These are phyloP conservation scores for Pangasianodon hypophthalmus DNA, from an alignment of 2,113 vertebrate species.

Conservation along the genomic window DNA sequence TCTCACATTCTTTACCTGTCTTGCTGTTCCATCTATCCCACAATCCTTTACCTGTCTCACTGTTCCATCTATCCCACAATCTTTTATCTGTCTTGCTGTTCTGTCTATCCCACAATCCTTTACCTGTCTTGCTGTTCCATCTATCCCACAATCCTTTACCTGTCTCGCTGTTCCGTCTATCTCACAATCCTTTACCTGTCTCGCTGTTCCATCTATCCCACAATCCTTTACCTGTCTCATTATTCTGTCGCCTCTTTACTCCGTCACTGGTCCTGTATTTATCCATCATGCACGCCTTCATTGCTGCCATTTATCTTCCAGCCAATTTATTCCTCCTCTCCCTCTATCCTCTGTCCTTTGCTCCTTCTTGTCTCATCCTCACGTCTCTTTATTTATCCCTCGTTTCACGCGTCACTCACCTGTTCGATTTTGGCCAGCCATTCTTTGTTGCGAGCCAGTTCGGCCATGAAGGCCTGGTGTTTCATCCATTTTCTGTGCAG, in stretches of 20 bases:
- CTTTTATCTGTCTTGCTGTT: not conserved
- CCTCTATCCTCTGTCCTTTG: not conserved
- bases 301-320: not conserved
- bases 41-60: not conserved
- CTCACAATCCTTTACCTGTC: not conserved
- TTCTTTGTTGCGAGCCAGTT: slow-evolving; percentile 91
- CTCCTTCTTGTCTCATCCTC: not conserved
- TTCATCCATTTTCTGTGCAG: slow-evolving; percentile 95
- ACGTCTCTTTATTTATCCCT: not conserved
- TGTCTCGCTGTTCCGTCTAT: not conserved
- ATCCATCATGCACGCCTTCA: not conserved
- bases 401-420: slow-evolving; percentile 71
- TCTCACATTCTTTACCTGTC: not conserved
- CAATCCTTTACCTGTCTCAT: not conserved
- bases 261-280: not conserved
- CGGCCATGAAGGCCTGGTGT: slow-evolving; percentile 93
- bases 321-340: not conserved
- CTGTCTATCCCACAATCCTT: not conserved
- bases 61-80: not conserved
- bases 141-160: not conserved
- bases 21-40: not conserved
- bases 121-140: not conserved
- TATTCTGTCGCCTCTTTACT: not conserved
- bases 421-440: slow-evolving; percentile 93
- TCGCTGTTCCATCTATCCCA: not conserved